Percentiles rank a stretch among this genome's conserved stretches.
These are phyloP conservation scores for Leptopilina clavipes DNA, from an alignment of 1,140 invertebrate species.

Conservation along the genomic window DNA sequence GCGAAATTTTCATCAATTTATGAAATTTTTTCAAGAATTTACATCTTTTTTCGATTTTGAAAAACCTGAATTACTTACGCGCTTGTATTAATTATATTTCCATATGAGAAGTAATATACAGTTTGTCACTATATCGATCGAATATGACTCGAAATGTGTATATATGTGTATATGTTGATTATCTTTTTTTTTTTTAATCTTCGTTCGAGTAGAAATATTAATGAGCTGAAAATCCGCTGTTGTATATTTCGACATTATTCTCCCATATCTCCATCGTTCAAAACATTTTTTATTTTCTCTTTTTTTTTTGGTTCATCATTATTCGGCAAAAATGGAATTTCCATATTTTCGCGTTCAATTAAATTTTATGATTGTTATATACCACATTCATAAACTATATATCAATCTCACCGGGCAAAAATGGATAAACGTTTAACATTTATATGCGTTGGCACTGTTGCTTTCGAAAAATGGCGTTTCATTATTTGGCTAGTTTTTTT, in stretches of 20 bases:
- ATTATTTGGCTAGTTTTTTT: neutral
- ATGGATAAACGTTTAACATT: no score
- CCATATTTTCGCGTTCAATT: neutral
- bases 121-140: slow-evolving; percentile 19
- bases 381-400: neutral
- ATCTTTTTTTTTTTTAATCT: neutral
- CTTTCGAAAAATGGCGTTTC: neutral
- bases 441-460: slow-evolving; percentile 20
- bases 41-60: neutral
- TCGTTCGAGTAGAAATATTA: slow-evolving; percentile 2
- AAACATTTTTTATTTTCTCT: no score
- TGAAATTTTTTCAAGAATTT: neutral
- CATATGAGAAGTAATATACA: slow-evolving; percentile 26
- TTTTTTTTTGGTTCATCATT: neutral
- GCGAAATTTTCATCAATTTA: neutral
- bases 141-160: slow-evolving; percentile 6
- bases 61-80: neutral
- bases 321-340: neutral
- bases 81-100: slow-evolving; percentile 5
- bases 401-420: no score
- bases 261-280: neutral
- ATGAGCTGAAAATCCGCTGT: slow-evolving; percentile 9
- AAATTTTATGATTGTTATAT: neutral
- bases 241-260: neutral
- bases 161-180: neutral